Percentiles rank a stretch among this genome's conserved stretches.
These are phyloP conservation scores for Drosophila novamexicana DNA, from an alignment of 1,140 invertebrate species.

Conservation along the genomic window DNA sequence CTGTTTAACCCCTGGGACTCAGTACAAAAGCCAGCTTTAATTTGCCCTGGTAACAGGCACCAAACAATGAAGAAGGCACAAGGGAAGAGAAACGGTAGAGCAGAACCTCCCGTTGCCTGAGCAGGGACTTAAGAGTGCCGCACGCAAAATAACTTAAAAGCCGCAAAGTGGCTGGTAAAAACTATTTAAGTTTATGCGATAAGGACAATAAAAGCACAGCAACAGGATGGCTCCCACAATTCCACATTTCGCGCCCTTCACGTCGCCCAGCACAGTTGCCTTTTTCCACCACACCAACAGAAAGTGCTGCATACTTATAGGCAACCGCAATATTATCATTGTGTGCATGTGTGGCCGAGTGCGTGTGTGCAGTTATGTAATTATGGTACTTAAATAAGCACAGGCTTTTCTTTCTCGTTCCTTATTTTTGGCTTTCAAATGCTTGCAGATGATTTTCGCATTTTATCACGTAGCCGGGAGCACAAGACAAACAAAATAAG, in stretches of 20 bases:
- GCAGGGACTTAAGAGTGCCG: conserved; percentile 62
- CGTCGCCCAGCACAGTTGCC: not conserved
- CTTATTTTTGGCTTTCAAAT: conserved; percentile 46
- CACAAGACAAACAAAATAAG: not conserved
- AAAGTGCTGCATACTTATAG: conserved; percentile 71
- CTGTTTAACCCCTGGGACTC: not conserved
- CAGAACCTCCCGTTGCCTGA: not conserved
- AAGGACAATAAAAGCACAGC: conserved; percentile 70
- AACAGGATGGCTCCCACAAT: conserved; percentile 16
- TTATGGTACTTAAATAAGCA: conserved; percentile 78
- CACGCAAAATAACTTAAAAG: conserved; percentile 82
- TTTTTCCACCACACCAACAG: conserved; percentile 3
- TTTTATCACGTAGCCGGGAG: conserved; percentile 39
- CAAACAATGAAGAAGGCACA: conserved; percentile 6
- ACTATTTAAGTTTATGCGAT: conserved; percentile 80
- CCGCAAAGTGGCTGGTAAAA: conserved; percentile 80
- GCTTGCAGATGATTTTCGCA: conserved; percentile 1
- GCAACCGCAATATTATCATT: conserved; percentile 56
- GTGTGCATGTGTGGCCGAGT: conserved; percentile 15
- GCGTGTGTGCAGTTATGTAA: conserved; percentile 71
- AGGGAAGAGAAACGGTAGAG: not conserved
- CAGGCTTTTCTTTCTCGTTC: conserved; percentile 48
- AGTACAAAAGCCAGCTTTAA: conserved; percentile 37
- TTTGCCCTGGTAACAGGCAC: conserved; percentile 25
- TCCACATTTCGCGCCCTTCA: not conserved